Evolutionary conservation across 2,113 vertebrate species (phyloP), one percentile per base, ranked within the genome.

Genomic region (Zosterops lateralis): DNA sequence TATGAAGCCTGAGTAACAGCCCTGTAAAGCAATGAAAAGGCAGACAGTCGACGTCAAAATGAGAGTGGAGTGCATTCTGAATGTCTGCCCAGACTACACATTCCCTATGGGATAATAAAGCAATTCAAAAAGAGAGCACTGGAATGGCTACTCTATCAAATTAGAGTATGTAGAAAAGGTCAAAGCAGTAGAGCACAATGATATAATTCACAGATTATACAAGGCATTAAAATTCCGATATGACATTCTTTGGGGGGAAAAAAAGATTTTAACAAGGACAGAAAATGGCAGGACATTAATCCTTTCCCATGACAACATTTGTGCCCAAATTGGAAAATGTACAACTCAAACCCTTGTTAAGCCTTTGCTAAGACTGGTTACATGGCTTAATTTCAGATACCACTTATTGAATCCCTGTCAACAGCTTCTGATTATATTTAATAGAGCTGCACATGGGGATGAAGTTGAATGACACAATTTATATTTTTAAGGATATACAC

Each of bases 121-220:
- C 62, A 94, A 81, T 96, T 97, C 57, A 92, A 97, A 96, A 53
- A 90, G 85, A 96, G 50, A 93, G n/a, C 47, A 64, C 87, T 81
- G 84, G 91, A 91, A 96, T 65, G 77, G 95, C 91, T 92, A 97
- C 88, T 98, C 95, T 93, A 91, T 97, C 96, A 97, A 97, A 97
- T 95, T 97, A 95, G 45, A 90, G 94, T 56, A 47, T 78, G 81
- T 84, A 96, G 97, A 97, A 98, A 98, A 98, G 97, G 97, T 97
- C 97, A 97, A 96, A 95, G 84, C 92, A 87, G 84, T 94, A 95
- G 83, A 97, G 82, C 68, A 96, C 78, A 96, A 86, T 76, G 96
- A 93, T 96, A 97, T 96, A 97, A 98, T 96, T 98, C 96, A 97
- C 67, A 97, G 87, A 97, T 97, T 96, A 97, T 90, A 96, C 90